A percentile compares a stretch with the other conserved stretches of the same genome.
These are phyloP conservation scores for Lacanobia oleracea DNA, from an alignment of 2,888 invertebrate genomes.

Conservation along the genomic window DNA sequence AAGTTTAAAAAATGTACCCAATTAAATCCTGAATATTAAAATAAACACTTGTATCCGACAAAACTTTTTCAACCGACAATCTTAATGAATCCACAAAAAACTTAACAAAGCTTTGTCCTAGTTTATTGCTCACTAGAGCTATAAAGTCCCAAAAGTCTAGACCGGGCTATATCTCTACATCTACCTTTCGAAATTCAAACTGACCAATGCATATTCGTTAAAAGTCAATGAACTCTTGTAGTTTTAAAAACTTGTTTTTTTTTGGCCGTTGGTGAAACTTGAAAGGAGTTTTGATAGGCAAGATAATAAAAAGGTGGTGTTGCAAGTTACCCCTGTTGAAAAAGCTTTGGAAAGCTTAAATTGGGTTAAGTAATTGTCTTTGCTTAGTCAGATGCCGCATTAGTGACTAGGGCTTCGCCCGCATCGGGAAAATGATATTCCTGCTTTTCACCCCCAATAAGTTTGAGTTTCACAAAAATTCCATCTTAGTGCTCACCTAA, in stretches of 20 bases:
- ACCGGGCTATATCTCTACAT: slow-evolving; percentile 57
- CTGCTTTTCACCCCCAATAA: too few relatives aligned
- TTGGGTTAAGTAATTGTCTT: background rate
- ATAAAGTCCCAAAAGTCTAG: slow-evolving; percentile 61
- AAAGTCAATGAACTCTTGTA: slow-evolving; percentile 54
- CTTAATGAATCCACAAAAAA: slow-evolving; percentile 25
- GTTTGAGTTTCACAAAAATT: too few relatives aligned
- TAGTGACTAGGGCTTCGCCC: background rate
- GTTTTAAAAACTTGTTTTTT: slow-evolving; percentile 56
- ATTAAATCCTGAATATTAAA: background rate
- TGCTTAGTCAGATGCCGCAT: too few relatives aligned
- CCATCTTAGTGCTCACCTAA: too few relatives aligned
- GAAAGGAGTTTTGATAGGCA: slow-evolving; percentile 29
- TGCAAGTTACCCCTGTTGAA: background rate
- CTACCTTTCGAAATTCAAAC: slow-evolving; percentile 51
- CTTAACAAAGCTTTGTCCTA: slow-evolving; percentile 46
- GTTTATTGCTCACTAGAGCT: slow-evolving; percentile 28
- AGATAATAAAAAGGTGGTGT: slow-evolving; percentile 19
- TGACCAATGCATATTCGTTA: slow-evolving; percentile 57
- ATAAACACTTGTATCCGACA: background rate
- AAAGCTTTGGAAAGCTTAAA: background rate
- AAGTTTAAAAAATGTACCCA: background rate
- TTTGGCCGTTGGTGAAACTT: slow-evolving; percentile 33
- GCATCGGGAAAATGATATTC: background rate
- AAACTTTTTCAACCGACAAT: slow-evolving; percentile 1